phyloP scores from a whole-genome alignment of 2,888 invertebrate genomes.

The Athetis lepigone region DNA sequence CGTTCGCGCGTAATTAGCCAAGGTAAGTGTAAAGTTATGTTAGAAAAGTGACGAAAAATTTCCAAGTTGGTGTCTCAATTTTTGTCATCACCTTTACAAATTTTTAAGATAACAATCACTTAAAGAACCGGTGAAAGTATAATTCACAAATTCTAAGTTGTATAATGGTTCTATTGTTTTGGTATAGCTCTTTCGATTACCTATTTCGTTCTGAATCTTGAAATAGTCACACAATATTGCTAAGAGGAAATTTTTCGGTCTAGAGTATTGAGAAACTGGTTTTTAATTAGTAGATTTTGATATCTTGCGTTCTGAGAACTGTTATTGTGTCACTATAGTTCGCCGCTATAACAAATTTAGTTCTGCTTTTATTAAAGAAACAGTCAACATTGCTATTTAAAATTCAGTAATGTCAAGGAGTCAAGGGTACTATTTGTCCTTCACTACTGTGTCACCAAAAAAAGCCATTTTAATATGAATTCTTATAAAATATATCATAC shows the following conservation, averaged over 20 bases:
- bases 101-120: conserved; percentile 67
- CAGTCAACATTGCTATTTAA: conserved; percentile 17
- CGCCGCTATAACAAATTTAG: conserved; percentile 18
- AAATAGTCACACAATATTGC: conserved; percentile 18
- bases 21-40: conserved; percentile 74
- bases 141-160: conserved; percentile 57
- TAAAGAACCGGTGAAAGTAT: conserved; percentile 70
- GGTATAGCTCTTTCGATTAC: conserved; percentile 57
- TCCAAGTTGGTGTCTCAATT: conserved; percentile 46
- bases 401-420: conserved; percentile 20
- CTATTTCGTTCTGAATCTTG: conserved; percentile 54
- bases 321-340: conserved; percentile 27
- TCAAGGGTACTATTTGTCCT: too few species aligned
- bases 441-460: too few species aligned
- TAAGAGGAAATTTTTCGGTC: conserved; percentile 44
- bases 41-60: conserved; percentile 56
- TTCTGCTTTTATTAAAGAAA: conserved; percentile 24
- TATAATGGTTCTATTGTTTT: conserved; percentile 68
- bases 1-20: conserved; percentile 69
- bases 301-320: conserved; percentile 23
- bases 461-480: too few species aligned
- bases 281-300: conserved; percentile 41
- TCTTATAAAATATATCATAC: too few species aligned
- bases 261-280: conserved; percentile 54
- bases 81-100: conserved; percentile 45